A percentile compares a stretch with the other conserved stretches of the same genome.
Conservation (phyloP, 2,888 invertebrate genomes). For the Tubiluchus corallicola region DNA sequence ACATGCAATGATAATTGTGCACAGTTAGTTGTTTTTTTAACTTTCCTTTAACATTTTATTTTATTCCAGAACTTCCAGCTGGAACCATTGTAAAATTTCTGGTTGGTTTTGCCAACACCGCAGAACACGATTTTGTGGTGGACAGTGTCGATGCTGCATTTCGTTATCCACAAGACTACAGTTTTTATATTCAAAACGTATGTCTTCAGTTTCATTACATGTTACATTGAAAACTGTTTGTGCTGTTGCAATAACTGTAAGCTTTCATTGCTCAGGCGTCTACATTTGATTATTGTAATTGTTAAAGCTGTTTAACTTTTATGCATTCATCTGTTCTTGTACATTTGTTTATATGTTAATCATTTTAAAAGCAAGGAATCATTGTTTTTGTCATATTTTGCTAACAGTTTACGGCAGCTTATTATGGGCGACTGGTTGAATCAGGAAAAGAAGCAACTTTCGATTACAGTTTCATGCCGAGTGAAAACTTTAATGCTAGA, state of each 20-base stretch:
- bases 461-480: slow-evolving; percentile 80
- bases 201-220: slow-evolving; percentile 16
- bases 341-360: too few species aligned
- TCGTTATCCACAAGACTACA: slow-evolving; percentile 96
- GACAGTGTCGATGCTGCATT: slow-evolving; percentile 92
- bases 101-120: slow-evolving; percentile 89
- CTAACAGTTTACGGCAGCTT: slow-evolving; percentile 59
- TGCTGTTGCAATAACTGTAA: too few species aligned
- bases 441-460: slow-evolving; percentile 83
- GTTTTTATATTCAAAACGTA: slow-evolving; percentile 85
- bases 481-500: slow-evolving; percentile 87
- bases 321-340: too few species aligned
- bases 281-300: too few species aligned
- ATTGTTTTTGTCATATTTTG: neutral
- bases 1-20: too few species aligned
- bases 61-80: slow-evolving; percentile 55
- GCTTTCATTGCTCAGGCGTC: too few species aligned
- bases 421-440: slow-evolving; percentile 68
- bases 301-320: too few species aligned
- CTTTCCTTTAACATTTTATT: neutral
- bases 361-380: too few species aligned
- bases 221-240: too few species aligned
- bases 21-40: too few species aligned
- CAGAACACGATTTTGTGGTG: slow-evolving; percentile 67
- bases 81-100: slow-evolving; percentile 82